Base-by-base conservation (phyloP, 2,888 invertebrate species). In the Platycheirus rosarum region DNA sequence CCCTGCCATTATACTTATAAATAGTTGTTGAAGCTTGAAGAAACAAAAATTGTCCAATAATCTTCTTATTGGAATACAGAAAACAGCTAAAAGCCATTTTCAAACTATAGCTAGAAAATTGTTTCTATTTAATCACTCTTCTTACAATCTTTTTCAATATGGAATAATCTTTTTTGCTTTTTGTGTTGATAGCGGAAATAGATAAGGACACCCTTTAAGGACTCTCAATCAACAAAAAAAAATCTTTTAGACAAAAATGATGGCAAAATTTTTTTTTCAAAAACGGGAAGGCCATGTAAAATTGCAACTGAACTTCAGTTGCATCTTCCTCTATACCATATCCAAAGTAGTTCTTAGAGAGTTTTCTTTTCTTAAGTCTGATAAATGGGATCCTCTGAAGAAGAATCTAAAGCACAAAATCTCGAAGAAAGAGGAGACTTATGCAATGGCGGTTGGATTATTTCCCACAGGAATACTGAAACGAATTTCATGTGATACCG, bases 391-490 rank as follows among this genome's bases (percentile, higher is more conserved):
- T 62, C 23, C 51, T 49, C 32, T 20, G 0, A 8, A n/a, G 65
- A 14, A 37, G 0, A 1, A n/a, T n/a, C n/a, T n/a, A n/a, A n/a
- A n/a, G n/a, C n/a, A 16, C 13, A 29, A 4, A 13, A 29, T 0
- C 14, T 32, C 4, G 14, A 11, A 23, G 32, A 49, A 29, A n/a
- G 23, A 16, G 16, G 16, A 13, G 14, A 26, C n/a, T n/a, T 26
- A 26, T 26, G 26, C 26, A 26, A 26, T 26, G 20, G 11, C 8
- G 2, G 0, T 9, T 23, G 48, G 7, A 49, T 7, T 42, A 68
- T 37, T 42, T 70, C 76, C 76, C 76, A 57, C 48, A 65, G 60
- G 78, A 53, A 71, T 66, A 71, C 16, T 40, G 48, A 62, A 62
- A 46, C 44, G 51, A 71, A 66, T 53, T 62, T 29, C 71, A 53